Conservation (phyloP, 2,113 vertebrate genomes). For the Probosciger aterrimus region DNA sequence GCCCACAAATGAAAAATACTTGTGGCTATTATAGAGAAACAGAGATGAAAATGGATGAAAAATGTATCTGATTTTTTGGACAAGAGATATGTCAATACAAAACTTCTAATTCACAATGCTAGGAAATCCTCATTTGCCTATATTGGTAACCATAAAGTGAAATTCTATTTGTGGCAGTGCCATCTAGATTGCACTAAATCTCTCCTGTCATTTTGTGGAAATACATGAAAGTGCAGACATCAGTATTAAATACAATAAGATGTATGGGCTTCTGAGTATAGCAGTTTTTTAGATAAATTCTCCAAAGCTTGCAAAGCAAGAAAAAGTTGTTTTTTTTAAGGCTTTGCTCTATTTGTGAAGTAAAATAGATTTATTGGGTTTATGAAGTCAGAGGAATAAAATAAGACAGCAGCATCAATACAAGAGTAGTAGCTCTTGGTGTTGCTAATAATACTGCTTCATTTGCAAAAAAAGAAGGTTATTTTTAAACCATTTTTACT, state of each 20-base stretch:
- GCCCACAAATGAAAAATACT: constrained; percentile 14
- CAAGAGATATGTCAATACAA: neutral
- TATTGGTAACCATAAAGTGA: neutral
- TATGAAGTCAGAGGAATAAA: neutral
- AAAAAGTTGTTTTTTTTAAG: neutral
- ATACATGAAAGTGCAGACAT: neutral
- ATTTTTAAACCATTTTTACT: neutral
- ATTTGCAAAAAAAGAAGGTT: neutral
- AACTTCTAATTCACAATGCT: neutral
- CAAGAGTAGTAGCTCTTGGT: neutral
- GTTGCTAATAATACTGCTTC: neutral
- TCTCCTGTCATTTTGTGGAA: neutral
- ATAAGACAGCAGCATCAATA: neutral
- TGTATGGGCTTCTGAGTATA: neutral
- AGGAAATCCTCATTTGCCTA: neutral
- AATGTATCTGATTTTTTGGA: neutral
- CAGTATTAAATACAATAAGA: neutral
- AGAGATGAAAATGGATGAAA: neutral
- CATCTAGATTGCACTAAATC: neutral
- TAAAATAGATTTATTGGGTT: neutral
- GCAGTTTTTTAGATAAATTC: neutral
- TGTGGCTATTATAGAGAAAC: neutral
- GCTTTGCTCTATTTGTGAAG: neutral
- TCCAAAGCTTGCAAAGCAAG: neutral
- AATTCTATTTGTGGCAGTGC: neutral